Conservation (phyloP, 1,140 invertebrate genomes). For the Hestina assimilis region DNA sequence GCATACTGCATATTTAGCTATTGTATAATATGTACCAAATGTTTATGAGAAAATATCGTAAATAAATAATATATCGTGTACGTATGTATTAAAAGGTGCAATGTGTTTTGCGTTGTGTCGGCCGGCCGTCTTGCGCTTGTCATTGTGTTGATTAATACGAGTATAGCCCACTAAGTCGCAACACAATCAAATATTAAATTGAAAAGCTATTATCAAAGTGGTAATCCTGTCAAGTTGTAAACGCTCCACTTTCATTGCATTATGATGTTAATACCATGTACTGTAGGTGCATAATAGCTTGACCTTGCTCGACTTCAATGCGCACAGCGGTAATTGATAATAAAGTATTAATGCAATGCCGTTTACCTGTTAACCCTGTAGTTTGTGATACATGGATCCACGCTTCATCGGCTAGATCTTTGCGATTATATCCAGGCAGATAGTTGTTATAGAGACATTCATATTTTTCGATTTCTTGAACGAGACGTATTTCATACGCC, state of each 20-base stretch:
- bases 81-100: too few relatives aligned
- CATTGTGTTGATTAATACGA: not conserved
- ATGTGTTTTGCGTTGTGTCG: too few relatives aligned
- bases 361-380: slow-evolving; percentile 20
- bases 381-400: slow-evolving; percentile 32
- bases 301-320: not conserved
- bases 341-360: slow-evolving; percentile 1
- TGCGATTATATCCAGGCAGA: slow-evolving; percentile 36
- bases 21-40: too few relatives aligned
- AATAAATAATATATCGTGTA: too few relatives aligned
- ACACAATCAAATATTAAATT: slow-evolving; percentile 1
- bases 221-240: not conserved
- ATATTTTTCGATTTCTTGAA: slow-evolving; percentile 39
- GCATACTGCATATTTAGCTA: too few relatives aligned
- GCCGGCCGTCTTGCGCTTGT: too few relatives aligned
- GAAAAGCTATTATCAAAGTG: not conserved
- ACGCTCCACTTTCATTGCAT: not conserved
- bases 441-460: slow-evolving; percentile 36
- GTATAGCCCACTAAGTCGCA: not conserved
- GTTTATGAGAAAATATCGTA: too few relatives aligned
- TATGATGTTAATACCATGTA: not conserved
- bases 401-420: slow-evolving; percentile 33
- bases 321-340: not conserved
- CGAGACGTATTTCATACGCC: slow-evolving; percentile 34
- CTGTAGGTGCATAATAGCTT: not conserved